A percentile compares a stretch with the other conserved stretches of the same genome.
Conservation (phyloP, 2,797 vertebrate species). For the Merluccius polli region DNA sequence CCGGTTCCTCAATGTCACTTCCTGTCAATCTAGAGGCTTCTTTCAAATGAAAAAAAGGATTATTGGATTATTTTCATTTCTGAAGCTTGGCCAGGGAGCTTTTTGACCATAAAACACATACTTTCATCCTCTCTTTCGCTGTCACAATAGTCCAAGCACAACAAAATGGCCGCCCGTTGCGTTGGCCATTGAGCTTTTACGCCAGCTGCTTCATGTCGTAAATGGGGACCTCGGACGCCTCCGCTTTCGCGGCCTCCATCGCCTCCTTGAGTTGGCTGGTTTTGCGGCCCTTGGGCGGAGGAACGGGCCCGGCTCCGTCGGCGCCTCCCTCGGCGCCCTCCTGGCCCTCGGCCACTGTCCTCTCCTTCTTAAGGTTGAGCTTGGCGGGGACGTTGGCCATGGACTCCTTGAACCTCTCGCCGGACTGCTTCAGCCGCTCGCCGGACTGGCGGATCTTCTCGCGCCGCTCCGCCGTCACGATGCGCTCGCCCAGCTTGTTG, state of each 20-base stretch:
- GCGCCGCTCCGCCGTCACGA: constrained; percentile 89
- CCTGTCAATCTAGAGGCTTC: background rate
- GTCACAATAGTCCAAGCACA: constrained; percentile 46
- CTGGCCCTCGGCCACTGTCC: constrained; percentile 79
- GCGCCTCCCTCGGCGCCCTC: constrained; percentile 78
- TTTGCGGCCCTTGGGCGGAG: constrained; percentile 78
- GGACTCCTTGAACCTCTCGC: constrained; percentile 86
- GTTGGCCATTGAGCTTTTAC: constrained; percentile 46
- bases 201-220: constrained; percentile 89
- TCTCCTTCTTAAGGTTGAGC: constrained; percentile 85
- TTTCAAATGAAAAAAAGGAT: background rate
- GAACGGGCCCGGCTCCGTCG: constrained; percentile 66
- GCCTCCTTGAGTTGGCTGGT: constrained; percentile 68
- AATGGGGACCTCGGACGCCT: constrained; percentile 77
- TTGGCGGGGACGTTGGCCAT: constrained; percentile 86
- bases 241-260: constrained; percentile 71
- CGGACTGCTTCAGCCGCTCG: constrained; percentile 85
- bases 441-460: constrained; percentile 90
- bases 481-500: constrained; percentile 86
- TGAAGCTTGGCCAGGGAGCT: background rate
- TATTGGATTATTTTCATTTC: background rate
- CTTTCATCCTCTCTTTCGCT: constrained; percentile 15
- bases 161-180: constrained; percentile 9
- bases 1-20: constrained; percentile 19
- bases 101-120: constrained; percentile 6